Conservation (phyloP, 2,113 vertebrate genomes). For the Rousettus leschenaultii region DNA sequence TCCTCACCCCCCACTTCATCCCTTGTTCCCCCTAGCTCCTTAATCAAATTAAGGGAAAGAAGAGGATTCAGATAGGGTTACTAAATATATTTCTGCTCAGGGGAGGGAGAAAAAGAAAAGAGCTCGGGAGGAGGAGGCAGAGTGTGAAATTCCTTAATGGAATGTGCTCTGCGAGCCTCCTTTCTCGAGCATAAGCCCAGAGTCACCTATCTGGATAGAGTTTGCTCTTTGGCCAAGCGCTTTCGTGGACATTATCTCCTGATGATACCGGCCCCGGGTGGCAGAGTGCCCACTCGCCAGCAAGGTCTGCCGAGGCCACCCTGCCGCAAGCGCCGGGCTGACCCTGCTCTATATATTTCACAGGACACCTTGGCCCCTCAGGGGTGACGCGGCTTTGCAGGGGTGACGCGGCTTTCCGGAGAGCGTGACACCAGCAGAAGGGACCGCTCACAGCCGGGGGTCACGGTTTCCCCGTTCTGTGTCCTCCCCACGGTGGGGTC, state of each 20-base stretch:
- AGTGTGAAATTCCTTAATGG: constrained; percentile 62
- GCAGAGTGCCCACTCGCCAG: background rate
- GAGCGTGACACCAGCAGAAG: background rate
- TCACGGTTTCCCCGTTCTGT: background rate
- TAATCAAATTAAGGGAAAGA: constrained; percentile 75
- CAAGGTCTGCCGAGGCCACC: constrained; percentile 37
- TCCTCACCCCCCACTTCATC: background rate
- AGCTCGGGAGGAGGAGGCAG: background rate
- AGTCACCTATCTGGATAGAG: constrained; percentile 24
- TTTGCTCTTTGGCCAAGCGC: constrained; percentile 34
- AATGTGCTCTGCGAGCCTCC: constrained; percentile 19
- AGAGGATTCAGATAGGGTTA: constrained; percentile 66
- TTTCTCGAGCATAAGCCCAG: constrained; percentile 2
- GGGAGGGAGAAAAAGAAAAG: background rate
- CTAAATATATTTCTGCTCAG: constrained; percentile 68
- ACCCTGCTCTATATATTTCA: constrained; percentile 57
- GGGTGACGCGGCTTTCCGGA: background rate
- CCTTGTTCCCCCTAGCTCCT: constrained; percentile 42
- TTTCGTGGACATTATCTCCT: constrained; percentile 46
- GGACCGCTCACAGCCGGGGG: background rate
- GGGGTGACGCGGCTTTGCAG: background rate
- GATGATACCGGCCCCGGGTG: background rate
- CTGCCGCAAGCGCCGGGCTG: background rate
- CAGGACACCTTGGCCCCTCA: constrained; percentile 33
- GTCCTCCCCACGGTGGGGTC: background rate